Evolutionary conservation across 2,888 invertebrate species (phyloP), one percentile per base, ranked within the genome.

Genomic region (Campoplex nolae): DNA sequence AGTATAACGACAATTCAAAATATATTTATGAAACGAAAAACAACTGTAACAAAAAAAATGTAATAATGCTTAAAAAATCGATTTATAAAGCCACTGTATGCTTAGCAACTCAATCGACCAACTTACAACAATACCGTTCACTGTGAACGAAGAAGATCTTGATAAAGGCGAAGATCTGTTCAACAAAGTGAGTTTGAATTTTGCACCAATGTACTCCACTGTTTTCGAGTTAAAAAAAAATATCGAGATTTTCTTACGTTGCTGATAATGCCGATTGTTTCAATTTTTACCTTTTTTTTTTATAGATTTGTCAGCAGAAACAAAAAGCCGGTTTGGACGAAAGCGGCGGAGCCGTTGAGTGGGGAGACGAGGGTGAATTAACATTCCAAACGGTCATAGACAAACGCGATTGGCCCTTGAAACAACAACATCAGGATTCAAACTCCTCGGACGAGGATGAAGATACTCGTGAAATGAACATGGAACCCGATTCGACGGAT

Each of bases 151-250:
- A 89, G 95, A 95, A 83, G 95, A 95, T 88, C 93, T 95, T 81
- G 92, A 94, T 86, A 94, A 95, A 77, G 94, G 94, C 80, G 95
- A 95, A 78, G 96, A 96, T 85, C 93, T 96, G 92, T 97, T 97
- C 94, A 96, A 96, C 90, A 96, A 96, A 93, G 95, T 96, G 76
- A 95, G 95, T 92, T 68, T 51, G 8, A 28, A 7, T 81, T 7
- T 68, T 23, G 6, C n/a, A 68, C 11, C 65, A 16, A 71, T 28
- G 7, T 71, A 32, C 11, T 9, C 28, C 1, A 62, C 8, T 13
- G 23, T 32, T 62, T 62, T 8, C 18, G 18, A 51, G 51, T 18
- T 18, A 18, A 67, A 67, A 38, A 71, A 80, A 28, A 62, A 11
- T 18, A n/a, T 42, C 11, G 67, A 7, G 6, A 7, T 23, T 68